Conservation (phyloP, 2,888 invertebrate genomes). For the Caenorhabditis zanzibari region DNA sequence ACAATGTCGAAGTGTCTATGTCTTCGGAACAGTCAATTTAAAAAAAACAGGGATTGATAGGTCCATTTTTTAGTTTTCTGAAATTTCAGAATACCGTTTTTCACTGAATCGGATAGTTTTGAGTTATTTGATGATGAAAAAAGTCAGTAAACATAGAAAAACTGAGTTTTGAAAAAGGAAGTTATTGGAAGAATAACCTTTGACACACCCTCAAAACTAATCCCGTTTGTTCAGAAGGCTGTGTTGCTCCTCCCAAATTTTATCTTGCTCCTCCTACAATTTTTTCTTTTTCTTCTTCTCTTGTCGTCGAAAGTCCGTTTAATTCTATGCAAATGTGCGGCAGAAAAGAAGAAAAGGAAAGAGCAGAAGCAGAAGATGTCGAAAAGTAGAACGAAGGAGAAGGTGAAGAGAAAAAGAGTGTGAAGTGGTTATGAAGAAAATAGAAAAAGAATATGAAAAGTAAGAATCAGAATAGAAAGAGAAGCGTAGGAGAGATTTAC, state of each 20-base stretch:
- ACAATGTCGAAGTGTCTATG: too few relatives aligned
- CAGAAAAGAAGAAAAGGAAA: conserved; percentile 29
- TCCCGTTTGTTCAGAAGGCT: conserved; percentile 37
- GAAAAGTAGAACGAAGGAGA: conserved; percentile 35
- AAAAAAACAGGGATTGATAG: neutral
- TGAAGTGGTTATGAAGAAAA: conserved; percentile 56
- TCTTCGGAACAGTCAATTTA: neutral
- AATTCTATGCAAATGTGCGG: conserved; percentile 64
- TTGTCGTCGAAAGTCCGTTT: conserved; percentile 60
- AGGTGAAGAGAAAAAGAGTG: conserved; percentile 38
- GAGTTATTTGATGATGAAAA: too few relatives aligned
- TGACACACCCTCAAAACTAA: conserved; percentile 36
- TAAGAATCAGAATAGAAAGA: conserved; percentile 13
- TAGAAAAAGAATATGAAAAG: conserved; percentile 29
- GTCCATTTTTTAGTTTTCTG: neutral
- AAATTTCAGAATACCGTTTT: neutral
- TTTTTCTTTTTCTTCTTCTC: conserved; percentile 16
- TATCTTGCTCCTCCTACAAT: conserved; percentile 32
- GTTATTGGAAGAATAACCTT: conserved; percentile 32
- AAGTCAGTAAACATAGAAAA: neutral
- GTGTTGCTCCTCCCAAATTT: conserved; percentile 51
- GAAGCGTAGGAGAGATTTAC: conserved; percentile 37
- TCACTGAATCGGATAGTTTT: too few relatives aligned
- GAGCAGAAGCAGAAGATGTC: conserved; percentile 45
- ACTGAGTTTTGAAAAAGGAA: neutral